Conservation (phyloP, 2,113 vertebrate species). For the Callocephalon fimbriatum region DNA sequence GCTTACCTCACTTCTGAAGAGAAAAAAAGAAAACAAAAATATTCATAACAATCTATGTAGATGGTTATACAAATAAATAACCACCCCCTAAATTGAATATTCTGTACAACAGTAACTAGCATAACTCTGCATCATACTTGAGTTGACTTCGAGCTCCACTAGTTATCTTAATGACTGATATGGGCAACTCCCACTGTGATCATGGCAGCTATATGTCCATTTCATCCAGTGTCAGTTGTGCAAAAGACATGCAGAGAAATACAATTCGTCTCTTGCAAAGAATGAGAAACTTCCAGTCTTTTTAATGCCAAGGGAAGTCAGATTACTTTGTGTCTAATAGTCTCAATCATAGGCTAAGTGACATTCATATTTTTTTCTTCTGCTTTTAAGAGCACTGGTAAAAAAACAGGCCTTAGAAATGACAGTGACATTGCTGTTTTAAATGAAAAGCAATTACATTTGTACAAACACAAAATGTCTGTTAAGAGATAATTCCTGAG, state of each 20-base stretch:
- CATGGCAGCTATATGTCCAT: background rate
- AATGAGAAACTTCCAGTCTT: background rate
- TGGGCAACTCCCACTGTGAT: background rate
- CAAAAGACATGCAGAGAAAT: background rate
- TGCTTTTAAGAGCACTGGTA: background rate
- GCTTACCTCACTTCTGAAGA: background rate
- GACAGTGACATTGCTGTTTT: background rate
- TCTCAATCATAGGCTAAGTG: background rate
- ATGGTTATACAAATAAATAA: background rate
- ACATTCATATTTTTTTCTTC: background rate
- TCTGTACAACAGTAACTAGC: background rate
- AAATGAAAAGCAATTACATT: background rate
- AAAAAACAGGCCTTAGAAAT: background rate
- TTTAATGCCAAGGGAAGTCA: background rate
- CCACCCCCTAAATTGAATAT: accelerated
- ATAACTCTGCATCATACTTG: background rate
- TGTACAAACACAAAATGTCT: background rate
- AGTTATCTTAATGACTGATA: background rate
- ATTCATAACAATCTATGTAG: background rate
- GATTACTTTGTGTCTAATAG: background rate
- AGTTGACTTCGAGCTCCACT: background rate
- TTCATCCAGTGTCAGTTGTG: background rate
- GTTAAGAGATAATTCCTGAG: background rate
- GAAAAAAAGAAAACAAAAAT: background rate
- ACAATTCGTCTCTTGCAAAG: background rate